phyloP scores from a whole-genome alignment of 2,888 invertebrate genomes.

The Elgonia sp. region DNA sequence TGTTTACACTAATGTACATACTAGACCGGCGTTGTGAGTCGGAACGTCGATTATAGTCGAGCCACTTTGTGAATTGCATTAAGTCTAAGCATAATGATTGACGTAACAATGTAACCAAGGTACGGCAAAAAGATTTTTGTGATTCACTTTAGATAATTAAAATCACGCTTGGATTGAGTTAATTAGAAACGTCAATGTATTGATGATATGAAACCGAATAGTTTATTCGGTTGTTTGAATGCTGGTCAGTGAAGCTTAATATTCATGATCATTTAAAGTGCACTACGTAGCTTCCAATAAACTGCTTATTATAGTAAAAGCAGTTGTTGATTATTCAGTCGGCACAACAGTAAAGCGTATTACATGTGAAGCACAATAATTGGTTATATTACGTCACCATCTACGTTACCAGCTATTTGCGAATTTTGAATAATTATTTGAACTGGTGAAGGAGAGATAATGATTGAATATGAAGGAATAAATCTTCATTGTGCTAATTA shows the following conservation, averaged over 20 bases:
- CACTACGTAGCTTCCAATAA: conserved; percentile 35
- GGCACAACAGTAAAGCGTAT: conserved; percentile 24
- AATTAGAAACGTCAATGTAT: neutral
- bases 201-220: neutral
- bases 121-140: too few relatives aligned
- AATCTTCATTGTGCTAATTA: conserved; percentile 6
- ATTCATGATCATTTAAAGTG: conserved; percentile 36
- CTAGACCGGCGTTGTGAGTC: neutral
- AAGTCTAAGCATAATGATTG: conserved; percentile 10
- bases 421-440: conserved; percentile 25
- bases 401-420: conserved; percentile 11
- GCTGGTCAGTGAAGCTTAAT: neutral
- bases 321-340: conserved; percentile 58
- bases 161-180: neutral
- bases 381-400: conserved; percentile 23
- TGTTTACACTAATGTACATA: conserved; percentile 7
- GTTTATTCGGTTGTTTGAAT: neutral
- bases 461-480: conserved; percentile 2
- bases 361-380: conserved; percentile 40
- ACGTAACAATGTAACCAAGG: too few relatives aligned
- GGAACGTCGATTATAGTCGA: conserved; percentile 26
- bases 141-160: neutral
- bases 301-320: conserved; percentile 50
- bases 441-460: neutral
- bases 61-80: conserved; percentile 41